Base-by-base conservation (phyloP, 2,888 invertebrate species). In the Drosophila testacea region DNA sequence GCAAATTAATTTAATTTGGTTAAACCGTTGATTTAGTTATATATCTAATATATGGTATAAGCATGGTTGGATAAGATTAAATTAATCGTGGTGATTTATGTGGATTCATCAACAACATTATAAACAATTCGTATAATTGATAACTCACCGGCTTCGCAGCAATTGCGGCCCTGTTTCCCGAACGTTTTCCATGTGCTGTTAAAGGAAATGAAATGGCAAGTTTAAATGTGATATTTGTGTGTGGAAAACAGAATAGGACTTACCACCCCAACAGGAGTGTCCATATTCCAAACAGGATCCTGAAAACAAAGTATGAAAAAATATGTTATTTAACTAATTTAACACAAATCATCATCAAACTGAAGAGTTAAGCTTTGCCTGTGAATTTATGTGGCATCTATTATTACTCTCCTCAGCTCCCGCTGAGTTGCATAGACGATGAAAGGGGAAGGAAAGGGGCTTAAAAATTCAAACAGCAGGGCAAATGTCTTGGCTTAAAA, bases 241-340 rank as follows among this genome's bases (percentile, higher is more conserved):
- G 0, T 6, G 10, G 47, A 47, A 47, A 11, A n/a, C 4, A 1
- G 9, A 10, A 13, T 7, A 30, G 6, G 34, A 90, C 90, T 90
- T 85, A 92, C 92, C 92, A 60, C 92, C 92, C 91, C 91, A 92
- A 69, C 92, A 92, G 4, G 92, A 92, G 69, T 92, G 92, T 70
- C 92, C 92, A 75, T 91, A 92, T 85, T 92, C 91, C 82, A 92
- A 68, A 52, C 92, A 92, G 72, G 92, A 92, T 68, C 91, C 92
- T 92, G 77, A 44, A 56, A 36, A n/a, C 9, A 39, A 34, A 48
- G 13, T 4, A 36, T 32, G 13, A 56, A 16, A 38, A 46, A 46
- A 30, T 46, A 28, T 50, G 4, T 16, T 13, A 47, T 13, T 34
- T 34, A 52, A 47, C 2, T 42, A 46, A 69, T 64, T 71, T 67